Evolutionary conservation across 2,113 vertebrate species (phyloP), one percentile per base, ranked within the genome.

Genomic region (Odontesthes bonariensis): DNA sequence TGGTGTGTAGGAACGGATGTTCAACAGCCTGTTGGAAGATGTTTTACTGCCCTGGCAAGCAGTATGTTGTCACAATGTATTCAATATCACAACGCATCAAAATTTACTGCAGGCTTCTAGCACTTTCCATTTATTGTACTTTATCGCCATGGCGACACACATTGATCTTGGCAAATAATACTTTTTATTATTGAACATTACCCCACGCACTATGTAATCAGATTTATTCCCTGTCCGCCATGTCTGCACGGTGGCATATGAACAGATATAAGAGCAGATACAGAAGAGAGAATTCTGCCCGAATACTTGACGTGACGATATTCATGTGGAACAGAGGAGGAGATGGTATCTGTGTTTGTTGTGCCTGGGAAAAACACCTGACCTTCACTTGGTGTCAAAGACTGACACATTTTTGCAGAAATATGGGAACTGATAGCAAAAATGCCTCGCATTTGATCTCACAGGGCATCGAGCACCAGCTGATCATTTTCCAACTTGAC

Each of bases 181-280:
- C 88, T 89, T 91, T 93, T 92, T 92, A 93, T 93, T 92, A 92
- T 93, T 92, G 88, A 89, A 90, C 91, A 93, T 92, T 92, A 91
- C 87, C 81, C 81, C 82, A 84, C 74, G 83, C 86, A 70, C 79
- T 82, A 76, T 57, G 61, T 91, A 89, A 91, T 91, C 84, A 85
- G 89, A 92, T 92, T 91, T 92, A 92, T 91, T 88, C 82, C 90
- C 83, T 86, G 90, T 92, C 89, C 87, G 8, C 83, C 71, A 67
- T 77, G 83, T 84, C 81, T 77, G 77, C 51, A 22, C 35, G 16
- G 31, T 77, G 80, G 82, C 74, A 70, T 71, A 58, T 60, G 73
- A 90, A 46, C 73, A 77, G 87, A 86, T 85, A 83, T 83, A 69
- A 47, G 38, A 20, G 82, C 47, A 65, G 83, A 88, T 76, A 75